phyloP scores from a whole-genome alignment of 1,140 invertebrate species.

The Sycophaga agraensis region DNA sequence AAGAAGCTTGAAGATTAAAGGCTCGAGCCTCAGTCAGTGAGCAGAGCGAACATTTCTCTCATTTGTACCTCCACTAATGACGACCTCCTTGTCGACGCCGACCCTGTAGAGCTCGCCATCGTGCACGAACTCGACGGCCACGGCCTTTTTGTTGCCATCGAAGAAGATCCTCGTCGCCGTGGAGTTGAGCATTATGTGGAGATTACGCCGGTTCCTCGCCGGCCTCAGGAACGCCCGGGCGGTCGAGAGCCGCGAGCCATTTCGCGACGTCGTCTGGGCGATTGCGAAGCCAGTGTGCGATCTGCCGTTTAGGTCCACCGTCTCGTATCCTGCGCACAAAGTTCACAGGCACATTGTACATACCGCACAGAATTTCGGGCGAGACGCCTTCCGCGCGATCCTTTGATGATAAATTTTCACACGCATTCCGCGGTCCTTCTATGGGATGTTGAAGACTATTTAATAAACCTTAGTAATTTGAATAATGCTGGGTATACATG shows the following conservation, averaged over 20 bases:
- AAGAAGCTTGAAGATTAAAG: too few species aligned
- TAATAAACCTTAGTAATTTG: too few species aligned
- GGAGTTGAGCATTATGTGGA: conserved; percentile 76
- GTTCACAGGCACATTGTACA: too few species aligned
- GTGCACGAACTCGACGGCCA: conserved; percentile 69
- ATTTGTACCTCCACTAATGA: conserved; percentile 66
- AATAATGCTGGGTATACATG: too few species aligned
- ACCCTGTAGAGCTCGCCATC: conserved; percentile 54
- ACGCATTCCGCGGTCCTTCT: too few species aligned
- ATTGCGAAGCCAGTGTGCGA: conserved; percentile 78
- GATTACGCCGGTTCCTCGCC: conserved; percentile 70
- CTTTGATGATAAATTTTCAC: too few species aligned
- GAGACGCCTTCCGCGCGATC: too few species aligned
- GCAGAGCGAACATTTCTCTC: too few species aligned
- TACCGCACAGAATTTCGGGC: too few species aligned
- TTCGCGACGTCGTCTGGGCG: conserved; percentile 83
- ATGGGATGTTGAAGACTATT: too few species aligned
- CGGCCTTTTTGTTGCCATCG: conserved; percentile 68
- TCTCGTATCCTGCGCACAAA: conserved; percentile 66
- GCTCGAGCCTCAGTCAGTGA: too few species aligned
- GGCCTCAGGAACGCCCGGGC: conserved; percentile 82
- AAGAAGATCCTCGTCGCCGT: conserved; percentile 74
- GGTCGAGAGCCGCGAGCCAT: conserved; percentile 82
- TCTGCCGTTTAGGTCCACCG: conserved; percentile 82
- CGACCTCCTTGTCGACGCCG: conserved; percentile 63